Evolutionary conservation across 2,113 vertebrate species (phyloP), one percentile per base, ranked within the genome.

Genomic region (Thamnophis sirtalis): DNA sequence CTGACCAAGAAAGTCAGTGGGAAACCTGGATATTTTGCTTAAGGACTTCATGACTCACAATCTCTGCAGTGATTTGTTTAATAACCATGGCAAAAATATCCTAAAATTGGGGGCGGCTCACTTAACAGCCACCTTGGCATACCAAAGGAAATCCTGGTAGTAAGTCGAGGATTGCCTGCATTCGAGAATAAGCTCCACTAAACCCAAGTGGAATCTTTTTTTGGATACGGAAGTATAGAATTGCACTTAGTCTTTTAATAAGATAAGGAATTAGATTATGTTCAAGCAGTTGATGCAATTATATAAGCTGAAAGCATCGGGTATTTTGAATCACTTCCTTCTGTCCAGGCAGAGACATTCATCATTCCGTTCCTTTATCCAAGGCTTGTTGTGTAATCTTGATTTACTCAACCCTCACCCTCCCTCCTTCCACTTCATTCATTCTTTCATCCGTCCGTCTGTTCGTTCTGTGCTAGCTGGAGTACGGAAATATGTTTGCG

Each of bases 231-330:
- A 88, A 56, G 87, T 88, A 48, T 38, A 56, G 54, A 58, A 58
- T 26, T 43, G 33, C 53, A 56, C 54, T 87, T 56, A 56, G 87
- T 26, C 84, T 87, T 80, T 56, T n/a, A 48, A 3, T 92, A 91
- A 90, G 63, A 89, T 84, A 87, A 87, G n/a, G 49, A 80, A 53
- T 53, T 43, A 43, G 33, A 58, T 49, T 24, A 53, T 22, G 9
- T n/a, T 92, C 38, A 89, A 85, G 58, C 84, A 90, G 54, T 89
- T 90, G n/a, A n/a, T 92, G 60, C 87, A 28, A 93, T 95, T 93
- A 92, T 58, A 55, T 93, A 60, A 93, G 13, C 24, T 0, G 0
- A 85, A 90, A 91, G 38, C 73, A 92, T 0, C 54, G 48, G 49
- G 4, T 28, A 86, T 50, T 73, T 93, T 91, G 55, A 91, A 87